These are phyloP conservation scores for Zalophus californianus DNA, from an alignment of 2,797 vertebrate species.

Conservation along the genomic window DNA sequence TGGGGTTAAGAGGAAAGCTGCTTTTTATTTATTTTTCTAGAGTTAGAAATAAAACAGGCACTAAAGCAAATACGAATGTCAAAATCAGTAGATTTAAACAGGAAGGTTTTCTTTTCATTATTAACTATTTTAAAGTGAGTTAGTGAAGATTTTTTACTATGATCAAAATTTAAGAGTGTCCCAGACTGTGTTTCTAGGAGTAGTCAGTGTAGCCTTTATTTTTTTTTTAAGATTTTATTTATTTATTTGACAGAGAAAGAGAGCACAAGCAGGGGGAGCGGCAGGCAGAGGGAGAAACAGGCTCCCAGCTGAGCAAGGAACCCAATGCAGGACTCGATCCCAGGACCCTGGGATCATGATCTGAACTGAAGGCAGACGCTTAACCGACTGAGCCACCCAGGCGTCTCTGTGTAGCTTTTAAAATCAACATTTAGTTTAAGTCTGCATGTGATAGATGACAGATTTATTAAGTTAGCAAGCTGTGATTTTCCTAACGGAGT, in stretches of 20 bases:
- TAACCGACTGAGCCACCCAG: no score
- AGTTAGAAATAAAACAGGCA: constrained; percentile 11
- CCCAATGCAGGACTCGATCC: no score
- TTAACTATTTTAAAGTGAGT: constrained; percentile 52
- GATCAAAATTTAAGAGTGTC: constrained; percentile 42
- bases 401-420: no score
- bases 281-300: no score
- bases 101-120: neutral
- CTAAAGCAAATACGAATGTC: constrained; percentile 39
- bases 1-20: neutral
- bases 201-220: neutral
- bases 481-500: neutral
- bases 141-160: neutral
- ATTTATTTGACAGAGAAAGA: no score
- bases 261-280: no score
- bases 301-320: no score
- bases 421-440: neutral
- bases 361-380: no score
- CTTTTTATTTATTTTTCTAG: neutral
- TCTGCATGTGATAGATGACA: neutral
- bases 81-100: constrained; percentile 47
- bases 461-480: constrained; percentile 25
- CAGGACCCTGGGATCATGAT: no score
- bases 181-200: neutral
- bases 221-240: neutral